Evolutionary conservation across 2,797 vertebrate genomes (phyloP).

Genomic region (Pseudochromis fuscus): DNA sequence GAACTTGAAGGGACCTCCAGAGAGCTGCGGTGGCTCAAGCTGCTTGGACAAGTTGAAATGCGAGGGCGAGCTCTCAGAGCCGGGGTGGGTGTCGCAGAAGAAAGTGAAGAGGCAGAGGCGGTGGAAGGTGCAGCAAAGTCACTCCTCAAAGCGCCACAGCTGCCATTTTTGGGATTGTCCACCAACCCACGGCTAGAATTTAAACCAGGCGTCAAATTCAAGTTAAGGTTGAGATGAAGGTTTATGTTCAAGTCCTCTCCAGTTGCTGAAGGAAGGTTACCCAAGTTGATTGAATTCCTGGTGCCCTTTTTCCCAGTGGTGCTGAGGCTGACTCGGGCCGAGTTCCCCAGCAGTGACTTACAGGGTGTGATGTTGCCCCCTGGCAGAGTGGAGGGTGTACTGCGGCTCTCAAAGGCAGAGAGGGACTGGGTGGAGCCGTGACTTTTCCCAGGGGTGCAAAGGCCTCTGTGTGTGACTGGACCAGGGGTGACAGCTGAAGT

Average conservation of each 20-base stretch:
- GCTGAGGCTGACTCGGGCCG: constrained; percentile 82
- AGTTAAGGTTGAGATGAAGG: constrained; percentile 86
- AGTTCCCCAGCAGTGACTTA: constrained; percentile 85
- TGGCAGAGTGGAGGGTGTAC: constrained; percentile 68
- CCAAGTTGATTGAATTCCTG: constrained; percentile 88
- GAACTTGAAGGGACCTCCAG: constrained; percentile 81
- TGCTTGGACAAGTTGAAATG: constrained; percentile 88
- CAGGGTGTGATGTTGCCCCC: constrained; percentile 79
- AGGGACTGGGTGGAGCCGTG: constrained; percentile 84
- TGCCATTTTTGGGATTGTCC: constrained; percentile 66
- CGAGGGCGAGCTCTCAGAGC: constrained; percentile 84
- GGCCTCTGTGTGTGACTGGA: constrained; percentile 46
- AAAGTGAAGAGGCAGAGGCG: constrained; percentile 73
- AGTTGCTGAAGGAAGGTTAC: constrained; percentile 86
- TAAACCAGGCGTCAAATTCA: constrained; percentile 82
- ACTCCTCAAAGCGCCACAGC: constrained; percentile 59
- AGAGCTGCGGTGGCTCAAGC: constrained; percentile 86
- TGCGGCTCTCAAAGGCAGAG: constrained; percentile 78
- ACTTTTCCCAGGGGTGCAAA: constrained; percentile 72
- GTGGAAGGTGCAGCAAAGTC: constrained; percentile 64
- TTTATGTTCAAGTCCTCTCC: constrained; percentile 87
- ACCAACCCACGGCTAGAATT: constrained; percentile 71
- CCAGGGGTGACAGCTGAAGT: constrained; percentile 39
- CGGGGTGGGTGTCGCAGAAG: constrained; percentile 75
- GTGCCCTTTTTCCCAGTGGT: constrained; percentile 81